Evolutionary conservation across 2,888 invertebrate genomes (phyloP), one percentile per base, ranked within the genome.

Genomic region (Autographa pulchrina): DNA sequence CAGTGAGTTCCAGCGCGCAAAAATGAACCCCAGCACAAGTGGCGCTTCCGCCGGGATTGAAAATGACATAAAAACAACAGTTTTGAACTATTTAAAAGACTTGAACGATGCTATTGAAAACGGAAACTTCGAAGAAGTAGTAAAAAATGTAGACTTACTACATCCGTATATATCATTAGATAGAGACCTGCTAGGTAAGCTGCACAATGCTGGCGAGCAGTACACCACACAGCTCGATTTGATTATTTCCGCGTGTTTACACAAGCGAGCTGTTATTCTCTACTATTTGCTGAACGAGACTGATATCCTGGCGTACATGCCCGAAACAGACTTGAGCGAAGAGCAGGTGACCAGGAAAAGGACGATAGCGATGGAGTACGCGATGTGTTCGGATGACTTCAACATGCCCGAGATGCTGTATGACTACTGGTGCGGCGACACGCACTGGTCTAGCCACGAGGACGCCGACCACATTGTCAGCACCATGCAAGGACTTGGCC

Each of bases 351-450:
- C 69, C 11, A 2, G 14, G 31, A 56, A 72, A 2, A 65, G 60
- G 61, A 62, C n/a, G 13, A 13, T n/a, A 38, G 81, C 75, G 8
- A 65, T 81, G 20, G 31, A 52, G 18, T 18, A 63, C 0, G 74
- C 77, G 9, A 59, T 81, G 9, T 2, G n/a, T 20, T 54, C 59
- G 0, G 14, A 70, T 31, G 32, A 54, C 25, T 59, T 68, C 14
- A n/a, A 31, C 25, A 67, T 81, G 52, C 60, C 77, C 11, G 82
- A 81, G 60, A 68, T 68, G 59, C 41, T 81, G 4, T 81, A 81
- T 52, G 68, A 79, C 56, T 73, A 74, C 41, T 81, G 74, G 79
- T 70, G 69, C 56, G 72, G 78, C 0, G 65, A 72, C 67, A 48
- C 69, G 9, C 70, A 78, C 54, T 70, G 78, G 70, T 43, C 52